These are phyloP conservation scores for Didymodactylos carnosus DNA, from an alignment of 2,888 invertebrate species.

Conservation along the genomic window DNA sequence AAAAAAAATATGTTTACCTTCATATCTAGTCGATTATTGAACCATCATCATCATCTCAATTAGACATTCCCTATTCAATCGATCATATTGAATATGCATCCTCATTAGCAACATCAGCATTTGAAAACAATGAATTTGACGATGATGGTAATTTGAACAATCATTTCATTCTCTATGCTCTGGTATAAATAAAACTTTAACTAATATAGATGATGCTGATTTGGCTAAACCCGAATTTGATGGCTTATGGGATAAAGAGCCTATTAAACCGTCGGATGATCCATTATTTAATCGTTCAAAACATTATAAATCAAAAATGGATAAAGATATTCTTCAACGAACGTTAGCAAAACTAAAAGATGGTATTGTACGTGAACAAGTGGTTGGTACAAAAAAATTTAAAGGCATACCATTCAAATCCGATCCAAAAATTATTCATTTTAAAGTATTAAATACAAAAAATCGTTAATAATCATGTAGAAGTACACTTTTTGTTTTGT, in stretches of 20 bases:
- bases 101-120: constrained; percentile 1
- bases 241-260: constrained; percentile 13
- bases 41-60: background rate
- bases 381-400: constrained; percentile 6
- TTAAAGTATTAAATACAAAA: constrained; percentile 3
- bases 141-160: background rate
- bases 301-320: constrained; percentile 13
- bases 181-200: background rate
- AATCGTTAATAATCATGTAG: background rate
- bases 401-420: constrained; percentile 12
- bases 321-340: constrained; percentile 6
- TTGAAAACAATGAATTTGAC: constrained; percentile 5
- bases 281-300: constrained; percentile 2
- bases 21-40: too few relatives aligned
- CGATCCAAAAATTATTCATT: constrained; percentile 6
- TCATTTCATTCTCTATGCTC: background rate
- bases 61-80: too few relatives aligned
- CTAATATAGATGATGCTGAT: background rate
- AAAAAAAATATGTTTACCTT: too few relatives aligned
- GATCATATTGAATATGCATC: background rate
- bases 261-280: constrained; percentile 1
- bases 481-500: background rate
- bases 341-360: constrained; percentile 7
- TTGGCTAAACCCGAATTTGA: constrained; percentile 8
- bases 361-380: constrained; percentile 6